phyloP scores from a whole-genome alignment of 2,888 invertebrate genomes.

The Slavum lentiscoides region DNA sequence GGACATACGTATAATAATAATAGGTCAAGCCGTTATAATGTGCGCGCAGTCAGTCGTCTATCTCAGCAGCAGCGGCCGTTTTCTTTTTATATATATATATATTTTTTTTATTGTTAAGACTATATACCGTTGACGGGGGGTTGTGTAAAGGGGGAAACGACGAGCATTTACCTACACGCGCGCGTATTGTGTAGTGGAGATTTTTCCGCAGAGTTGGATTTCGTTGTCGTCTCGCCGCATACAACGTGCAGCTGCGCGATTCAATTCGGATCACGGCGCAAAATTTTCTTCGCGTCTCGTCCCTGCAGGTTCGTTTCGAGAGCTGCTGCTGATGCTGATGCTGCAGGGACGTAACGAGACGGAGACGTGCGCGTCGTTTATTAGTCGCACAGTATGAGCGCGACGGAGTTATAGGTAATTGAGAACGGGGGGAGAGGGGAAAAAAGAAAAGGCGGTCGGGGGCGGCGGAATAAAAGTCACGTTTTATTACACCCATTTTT shows the following conservation, averaged over 20 bases:
- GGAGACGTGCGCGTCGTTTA: too few relatives aligned
- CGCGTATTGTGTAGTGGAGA: constrained; percentile 1
- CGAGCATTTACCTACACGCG: constrained; percentile 9
- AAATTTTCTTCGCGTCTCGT: too few relatives aligned
- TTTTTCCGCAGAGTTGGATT: constrained; percentile 52
- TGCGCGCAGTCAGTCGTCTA: not conserved
- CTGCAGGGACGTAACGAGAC: too few relatives aligned
- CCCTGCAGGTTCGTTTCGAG: not conserved
- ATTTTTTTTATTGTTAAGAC: constrained; percentile 48
- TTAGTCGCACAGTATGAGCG: too few relatives aligned
- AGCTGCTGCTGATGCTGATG: not conserved
- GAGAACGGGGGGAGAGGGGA: too few relatives aligned
- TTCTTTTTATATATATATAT: not conserved
- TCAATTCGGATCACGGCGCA: constrained; percentile 33
- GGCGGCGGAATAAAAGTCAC: too few relatives aligned
- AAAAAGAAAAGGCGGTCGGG: too few relatives aligned
- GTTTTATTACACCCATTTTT: too few relatives aligned
- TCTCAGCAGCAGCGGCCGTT: not conserved
- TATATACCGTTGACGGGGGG: constrained; percentile 26
- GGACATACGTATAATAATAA: constrained; percentile 32
- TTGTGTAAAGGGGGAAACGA: constrained; percentile 6
- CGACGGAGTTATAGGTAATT: too few relatives aligned
- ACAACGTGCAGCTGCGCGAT: not conserved
- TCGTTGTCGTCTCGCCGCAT: not conserved
- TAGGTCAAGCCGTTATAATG: constrained; percentile 46